Evolutionary conservation across 2,113 vertebrate species (phyloP), one percentile per base, ranked within the genome.

Genomic region (Prunella himalayana): DNA sequence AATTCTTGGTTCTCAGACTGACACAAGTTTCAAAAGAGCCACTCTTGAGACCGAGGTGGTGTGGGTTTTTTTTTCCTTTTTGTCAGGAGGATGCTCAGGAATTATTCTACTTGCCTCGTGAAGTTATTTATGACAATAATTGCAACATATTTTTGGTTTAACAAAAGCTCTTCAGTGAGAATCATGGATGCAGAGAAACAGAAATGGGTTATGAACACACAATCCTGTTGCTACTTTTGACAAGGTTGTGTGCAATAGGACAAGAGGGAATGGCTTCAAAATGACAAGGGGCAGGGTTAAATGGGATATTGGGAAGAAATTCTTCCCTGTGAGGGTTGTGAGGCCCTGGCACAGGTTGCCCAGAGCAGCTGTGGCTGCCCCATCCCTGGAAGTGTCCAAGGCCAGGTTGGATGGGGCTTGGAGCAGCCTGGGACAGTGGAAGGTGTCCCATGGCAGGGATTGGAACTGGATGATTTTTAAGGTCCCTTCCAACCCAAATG

Each of bases 1-100:
- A 90, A 95, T 90, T 73, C 66, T 41, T 92, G 35, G 47, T 82
- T 56, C 66, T 89, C 90, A 19, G 23, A 94, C 86, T 93, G 59
- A 91, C 49, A 61, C 24, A 85, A 79, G 80, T 97, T 90, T 80
- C 18, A 5, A 37, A 28, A 72, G 42, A 41, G 68, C 22, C 54
- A 60, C 18, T 5, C 92, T 92, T 94, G 73, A 54, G 84, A 86
- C 50, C 63, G 84, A 21, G 6, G 20, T 50, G 45, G 49, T 33
- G 51, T 12, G 42, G 16, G n/a, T n/a, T n/a, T 47, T 85, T 53
- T 51, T 78, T 56, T n/a, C 84, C 45, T 77, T 11, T 92, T 45
- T 66, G 84, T 49, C 78, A 64, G 25, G 3, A 44, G 61, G 41
- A 91, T 41, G 56, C 51, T 68, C 27, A 56, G 69, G 8, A 60